Percentiles rank a stretch among this genome's conserved stretches.
Evolutionary conservation across 1,140 invertebrate species (phyloP).

Genomic region (Microplitis mediator): DNA sequence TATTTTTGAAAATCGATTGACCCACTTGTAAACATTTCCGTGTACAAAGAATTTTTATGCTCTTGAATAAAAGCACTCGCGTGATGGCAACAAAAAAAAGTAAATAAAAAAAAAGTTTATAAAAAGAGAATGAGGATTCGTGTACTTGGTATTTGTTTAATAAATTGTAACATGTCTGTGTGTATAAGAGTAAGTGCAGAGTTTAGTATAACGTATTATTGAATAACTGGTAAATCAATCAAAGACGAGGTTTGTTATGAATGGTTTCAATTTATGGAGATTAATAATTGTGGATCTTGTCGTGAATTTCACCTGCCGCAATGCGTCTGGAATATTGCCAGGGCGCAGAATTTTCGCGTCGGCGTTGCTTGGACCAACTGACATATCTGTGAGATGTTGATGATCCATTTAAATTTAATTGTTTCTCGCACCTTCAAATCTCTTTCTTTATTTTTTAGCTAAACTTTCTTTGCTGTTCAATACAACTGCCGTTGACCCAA

Average conservation of each 20-base stretch:
- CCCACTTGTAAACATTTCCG: too few relatives aligned
- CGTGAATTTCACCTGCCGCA: slow-evolving; percentile 42
- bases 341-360: slow-evolving; percentile 9
- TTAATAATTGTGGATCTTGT: slow-evolving; percentile 29
- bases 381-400: background rate
- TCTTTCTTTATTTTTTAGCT: background rate
- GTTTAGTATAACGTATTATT: background rate
- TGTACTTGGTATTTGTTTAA: too few relatives aligned
- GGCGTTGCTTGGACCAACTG: background rate
- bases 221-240: background rate
- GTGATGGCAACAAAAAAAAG: too few relatives aligned
- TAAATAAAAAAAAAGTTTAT: too few relatives aligned
- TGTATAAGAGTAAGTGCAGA: too few relatives aligned
- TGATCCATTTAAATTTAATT: background rate
- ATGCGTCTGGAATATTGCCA: slow-evolving; percentile 53
- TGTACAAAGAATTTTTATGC: too few relatives aligned
- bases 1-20: too few relatives aligned
- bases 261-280: slow-evolving; percentile 3
- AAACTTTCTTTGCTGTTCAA: background rate
- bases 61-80: too few relatives aligned
- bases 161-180: too few relatives aligned
- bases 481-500: too few relatives aligned
- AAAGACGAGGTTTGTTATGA: background rate
- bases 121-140: too few relatives aligned
- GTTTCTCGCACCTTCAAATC: background rate